Evolutionary conservation across 2,888 invertebrate genomes (phyloP), one percentile per base, ranked within the genome.

Genomic region (Adelphocoris suturalis): DNA sequence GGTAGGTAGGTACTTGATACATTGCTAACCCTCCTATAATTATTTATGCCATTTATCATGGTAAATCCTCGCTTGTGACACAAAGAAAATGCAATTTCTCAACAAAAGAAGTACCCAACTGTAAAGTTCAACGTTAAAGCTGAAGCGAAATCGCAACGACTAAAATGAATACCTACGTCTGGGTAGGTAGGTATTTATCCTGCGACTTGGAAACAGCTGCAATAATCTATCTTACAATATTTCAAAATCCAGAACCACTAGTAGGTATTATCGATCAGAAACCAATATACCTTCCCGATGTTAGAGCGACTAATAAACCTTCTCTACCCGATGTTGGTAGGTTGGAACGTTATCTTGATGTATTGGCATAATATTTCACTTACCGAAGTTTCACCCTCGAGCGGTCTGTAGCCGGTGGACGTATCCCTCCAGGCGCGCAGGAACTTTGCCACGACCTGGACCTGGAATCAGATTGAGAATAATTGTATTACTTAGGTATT

Each of bases 371-470:
- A 57, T 57, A 57, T 68, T 68, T 68, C 27, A 68, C 68, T 68
- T 86, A 86, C 86, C 86, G 86, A 47, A 14, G 19, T 46, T 23
- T 82, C 57, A 23, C 55, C 87, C 16, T 88, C 90, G n/a, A 90
- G 87, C 46, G 81, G 46, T 37, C 55, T 87, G 82, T 90, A 90
- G 80, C 86, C 28, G 68, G 86, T 90, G 11, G 90, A 90, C n/a
- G 90, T 82, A 52, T 90, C 89, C 81, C 90, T 90, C 91, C 91
- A 92, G 37, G 91, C 90, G 28, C 93, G 91, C 86, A 94, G 92
- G 91, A 93, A 93, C 91, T 93, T 93, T 80, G 93, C 93, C 85
- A 94, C 92, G 5, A 93, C 92, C 90, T 93, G 93, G 4, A 92
- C 92, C 88, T 88, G 48, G 28, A 84, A 61, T 61, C 61, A 61